Base-by-base conservation (phyloP, 1,140 invertebrate species). In the Pseudomyrmex sp. region DNA sequence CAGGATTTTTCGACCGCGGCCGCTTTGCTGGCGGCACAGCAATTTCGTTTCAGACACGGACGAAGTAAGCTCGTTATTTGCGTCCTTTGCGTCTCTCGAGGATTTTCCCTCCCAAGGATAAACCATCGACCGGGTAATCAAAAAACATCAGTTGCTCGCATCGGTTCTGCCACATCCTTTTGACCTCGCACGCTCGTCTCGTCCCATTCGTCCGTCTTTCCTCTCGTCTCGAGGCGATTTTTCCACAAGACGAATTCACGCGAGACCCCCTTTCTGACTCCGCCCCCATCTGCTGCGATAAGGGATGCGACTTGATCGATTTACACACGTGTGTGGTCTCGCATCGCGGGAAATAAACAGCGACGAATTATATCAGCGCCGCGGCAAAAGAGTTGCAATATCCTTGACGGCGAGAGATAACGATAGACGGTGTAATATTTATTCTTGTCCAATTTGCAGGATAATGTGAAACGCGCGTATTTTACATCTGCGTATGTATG, bases 21-120 rank as follows among this genome's bases (percentile, higher is more conserved):
- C 66, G 56, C n/a, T 44, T 72, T 72, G 76, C 72, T 58, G 56
- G 18, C 35, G 75, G 50, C 5, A 46, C 1, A 69, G 79, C 87
- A 88, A 88, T 88, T 79, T 88, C 70, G 62, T 56, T 13, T 85
- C n/a, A 83, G 84, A 88, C 80, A 73, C 82, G 83, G 26, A 70
- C 65, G 75, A 85, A 77, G 75, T 54, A 66, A 72, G 58, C 46
- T 73, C n/a, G 85, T 82, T 89, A 89, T 89, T 89, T 89, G 88
- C 84, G 84, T 86, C 82, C 35, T 35, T 26, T 50, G 20, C 65
- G 70, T 70, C 80, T 66, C 84, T 52, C 3, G 66, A 61, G 79
- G 61, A 89, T 87, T 82, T 52, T 35, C 35, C 12, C 54, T 35
- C 35, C 15, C 54, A 52, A 58, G 74, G 84, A 84, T 84, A 89